Evolutionary conservation across 2,888 invertebrate genomes (phyloP).

Genomic region (Itoplectis maculator): DNA sequence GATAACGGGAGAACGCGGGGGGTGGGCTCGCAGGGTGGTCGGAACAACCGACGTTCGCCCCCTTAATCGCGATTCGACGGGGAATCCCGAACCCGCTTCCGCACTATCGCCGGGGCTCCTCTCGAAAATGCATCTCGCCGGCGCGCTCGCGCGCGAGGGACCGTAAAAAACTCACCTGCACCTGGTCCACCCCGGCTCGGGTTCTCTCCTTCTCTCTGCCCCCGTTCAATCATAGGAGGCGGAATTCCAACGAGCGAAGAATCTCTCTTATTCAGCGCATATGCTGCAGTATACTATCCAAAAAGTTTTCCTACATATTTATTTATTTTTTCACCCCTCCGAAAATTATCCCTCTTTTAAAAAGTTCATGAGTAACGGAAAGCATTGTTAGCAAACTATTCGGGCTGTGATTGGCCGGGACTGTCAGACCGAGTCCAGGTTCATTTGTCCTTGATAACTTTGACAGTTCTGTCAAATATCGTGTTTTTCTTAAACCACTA

Average conservation of each 20-base stretch:
- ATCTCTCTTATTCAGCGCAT: slow-evolving; percentile 51
- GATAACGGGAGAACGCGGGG: slow-evolving; percentile 74
- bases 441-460: too few species aligned
- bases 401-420: too few species aligned
- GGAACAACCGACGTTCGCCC: slow-evolving; percentile 52
- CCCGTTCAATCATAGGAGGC: slow-evolving; percentile 28
- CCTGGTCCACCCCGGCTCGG: slow-evolving; percentile 60
- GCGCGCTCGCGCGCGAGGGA: slow-evolving; percentile 50
- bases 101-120: slow-evolving; percentile 53
- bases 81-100: slow-evolving; percentile 73
- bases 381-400: too few species aligned
- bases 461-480: too few species aligned
- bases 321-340: neutral
- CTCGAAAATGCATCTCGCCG: slow-evolving; percentile 65
- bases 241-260: slow-evolving; percentile 61
- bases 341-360: too few species aligned
- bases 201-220: too few species aligned
- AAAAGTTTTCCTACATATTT: slow-evolving; percentile 33
- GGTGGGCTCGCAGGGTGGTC: slow-evolving; percentile 45
- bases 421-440: too few species aligned
- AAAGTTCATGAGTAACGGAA: too few species aligned
- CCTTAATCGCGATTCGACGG: slow-evolving; percentile 68
- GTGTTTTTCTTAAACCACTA: too few species aligned
- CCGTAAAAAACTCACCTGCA: slow-evolving; percentile 65
- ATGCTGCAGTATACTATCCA: slow-evolving; percentile 29